These are phyloP conservation scores for Sycobia sp. DNA, from an alignment of 1,140 invertebrate genomes.

Conservation along the genomic window DNA sequence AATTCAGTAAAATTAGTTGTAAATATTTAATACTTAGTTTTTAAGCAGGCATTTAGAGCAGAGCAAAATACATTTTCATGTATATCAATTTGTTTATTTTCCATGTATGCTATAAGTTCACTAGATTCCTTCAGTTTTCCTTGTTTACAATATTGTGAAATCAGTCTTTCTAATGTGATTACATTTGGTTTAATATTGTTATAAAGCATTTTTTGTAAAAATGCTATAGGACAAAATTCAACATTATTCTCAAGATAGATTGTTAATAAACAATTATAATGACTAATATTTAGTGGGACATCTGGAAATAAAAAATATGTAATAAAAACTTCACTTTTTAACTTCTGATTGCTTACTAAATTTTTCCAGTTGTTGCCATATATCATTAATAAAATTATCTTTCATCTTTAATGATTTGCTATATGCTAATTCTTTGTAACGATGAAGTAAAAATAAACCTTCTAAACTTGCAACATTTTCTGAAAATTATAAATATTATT, in stretches of 20 bases:
- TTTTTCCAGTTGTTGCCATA: too few relatives aligned
- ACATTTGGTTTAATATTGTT: not conserved
- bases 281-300: slow-evolving; percentile 4
- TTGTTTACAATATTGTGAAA: slow-evolving; percentile 8
- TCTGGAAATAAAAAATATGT: not conserved
- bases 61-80: slow-evolving; percentile 3
- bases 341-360: too few relatives aligned
- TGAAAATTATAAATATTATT: too few relatives aligned
- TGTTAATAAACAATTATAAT: slow-evolving; percentile 7
- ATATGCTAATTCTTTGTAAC: too few relatives aligned
- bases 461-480: too few relatives aligned
- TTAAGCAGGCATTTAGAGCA: not conserved
- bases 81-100: not conserved
- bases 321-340: too few relatives aligned
- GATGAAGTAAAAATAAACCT: too few relatives aligned
- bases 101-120: not conserved
- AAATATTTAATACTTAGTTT: slow-evolving; percentile 11
- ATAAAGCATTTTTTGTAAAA: slow-evolving; percentile 8
- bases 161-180: slow-evolving; percentile 8
- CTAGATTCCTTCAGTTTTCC: slow-evolving; percentile 4
- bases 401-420: too few relatives aligned
- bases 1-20: too few relatives aligned
- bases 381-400: too few relatives aligned
- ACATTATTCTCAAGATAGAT: slow-evolving; percentile 11
- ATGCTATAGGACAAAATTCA: slow-evolving; percentile 1